Conservation (phyloP, 2,797 vertebrate genomes). For the Paedocypris micromegethes region DNA sequence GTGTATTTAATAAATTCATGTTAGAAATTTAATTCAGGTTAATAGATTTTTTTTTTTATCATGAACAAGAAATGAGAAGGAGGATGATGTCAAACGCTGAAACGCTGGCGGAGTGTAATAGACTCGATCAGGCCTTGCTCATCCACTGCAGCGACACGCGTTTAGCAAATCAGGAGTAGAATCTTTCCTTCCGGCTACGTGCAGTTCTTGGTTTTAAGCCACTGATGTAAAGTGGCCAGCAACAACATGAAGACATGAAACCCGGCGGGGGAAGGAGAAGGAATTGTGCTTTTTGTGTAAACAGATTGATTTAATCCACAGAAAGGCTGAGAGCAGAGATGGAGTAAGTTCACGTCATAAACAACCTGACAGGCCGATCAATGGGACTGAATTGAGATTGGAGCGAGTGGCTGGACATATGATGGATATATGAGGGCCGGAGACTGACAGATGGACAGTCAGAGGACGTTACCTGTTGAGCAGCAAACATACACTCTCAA, state of each 20-base stretch:
- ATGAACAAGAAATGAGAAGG: too few species aligned
- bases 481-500: constrained; percentile 96
- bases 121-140: too few species aligned
- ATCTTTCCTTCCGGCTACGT: background rate
- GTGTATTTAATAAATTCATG: too few species aligned
- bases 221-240: constrained; percentile 9
- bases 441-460: constrained; percentile 9
- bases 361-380: constrained; percentile 5
- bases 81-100: too few species aligned
- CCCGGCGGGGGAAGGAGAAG: constrained; percentile 9
- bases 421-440: constrained; percentile 11
- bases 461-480: constrained; percentile 76
- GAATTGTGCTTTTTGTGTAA: constrained; percentile 21
- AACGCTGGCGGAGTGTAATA: too few species aligned
- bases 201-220: background rate
- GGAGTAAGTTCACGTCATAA: constrained; percentile 16
- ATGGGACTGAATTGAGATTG: constrained; percentile 18
- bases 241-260: constrained; percentile 7
- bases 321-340: constrained; percentile 11
- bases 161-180: background rate
- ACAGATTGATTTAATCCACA: constrained; percentile 20
- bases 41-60: too few species aligned
- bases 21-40: too few species aligned
- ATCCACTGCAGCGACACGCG: background rate
- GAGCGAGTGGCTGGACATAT: constrained; percentile 6